Base-by-base conservation (phyloP, 2,113 vertebrate genomes). In the Cyphomyrus plagiostoma region DNA sequence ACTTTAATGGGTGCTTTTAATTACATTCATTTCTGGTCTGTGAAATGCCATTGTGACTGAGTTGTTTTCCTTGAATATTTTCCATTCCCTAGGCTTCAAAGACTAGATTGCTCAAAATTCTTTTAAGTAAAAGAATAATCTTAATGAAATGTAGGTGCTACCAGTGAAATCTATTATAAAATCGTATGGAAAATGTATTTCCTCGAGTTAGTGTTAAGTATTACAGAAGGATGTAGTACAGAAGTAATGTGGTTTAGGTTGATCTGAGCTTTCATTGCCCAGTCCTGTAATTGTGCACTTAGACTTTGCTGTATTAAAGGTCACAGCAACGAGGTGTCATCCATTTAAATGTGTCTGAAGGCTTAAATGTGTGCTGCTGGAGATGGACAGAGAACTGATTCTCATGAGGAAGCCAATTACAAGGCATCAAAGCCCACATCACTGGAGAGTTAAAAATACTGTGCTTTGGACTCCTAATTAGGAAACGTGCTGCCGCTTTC, bases 341-440 rank as follows among this genome's bases (percentile, higher is more conserved):
- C 42, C 42, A 10, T 48, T 52, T 86, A 85, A 85, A 48, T 85
- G 82, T 10, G 11, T 86, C 45, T 87, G 26, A 53, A 21, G 85
- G 49, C 50, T 23, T 86, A 26, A 86, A 50, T 26, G 48, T 50
- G n/a, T 86, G n/a, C 45, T 56, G 15, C 30, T 86, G 11, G 46
- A 50, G 26, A 50, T 9, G n/a, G 83, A 85, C 42, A 45, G 83
- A 86, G 19, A 87, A 30, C 50, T 53, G 30, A 30, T 56, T 87
- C 26, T 21, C 15, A 19, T 21, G 49, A 86, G 85, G 85, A 53
- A 86, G n/a, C 45, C n/a, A 86, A 30, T 52, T 84, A 48, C 45
- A 86, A 13, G 23, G 49, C 49, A 86, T 86, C 85, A 86, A 86
- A 86, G n/a, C 45, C 49, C 15, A 87, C 50, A 87, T 87, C 50